These are phyloP conservation scores for Onychostruthus taczanowskii DNA, from an alignment of 2,113 vertebrate species.

Conservation along the genomic window DNA sequence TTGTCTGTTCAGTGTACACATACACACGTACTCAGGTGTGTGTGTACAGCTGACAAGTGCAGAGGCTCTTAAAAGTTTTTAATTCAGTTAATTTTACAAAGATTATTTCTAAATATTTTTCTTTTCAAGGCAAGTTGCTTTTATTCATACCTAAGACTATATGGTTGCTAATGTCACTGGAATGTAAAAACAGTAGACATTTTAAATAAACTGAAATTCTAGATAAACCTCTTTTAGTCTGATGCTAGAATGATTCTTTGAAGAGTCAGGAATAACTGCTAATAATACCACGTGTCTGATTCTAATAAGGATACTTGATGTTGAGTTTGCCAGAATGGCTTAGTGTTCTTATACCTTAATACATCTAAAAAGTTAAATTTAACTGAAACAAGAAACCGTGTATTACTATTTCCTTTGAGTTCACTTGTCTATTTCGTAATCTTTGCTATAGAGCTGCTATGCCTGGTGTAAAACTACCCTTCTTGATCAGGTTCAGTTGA, in stretches of 20 bases:
- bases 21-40: neutral
- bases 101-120: rapidly evolving
- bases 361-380: neutral
- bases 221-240: neutral
- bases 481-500: neutral
- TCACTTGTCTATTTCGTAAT: neutral
- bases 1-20: neutral
- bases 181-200: neutral
- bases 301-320: neutral
- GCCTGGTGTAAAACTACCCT: neutral
- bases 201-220: neutral
- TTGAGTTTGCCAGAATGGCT: neutral
- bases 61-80: neutral
- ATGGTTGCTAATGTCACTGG: neutral
- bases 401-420: neutral
- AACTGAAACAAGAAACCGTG: neutral
- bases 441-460: neutral
- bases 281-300: neutral
- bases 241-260: neutral
- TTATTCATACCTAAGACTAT: neutral
- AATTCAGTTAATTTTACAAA: neutral
- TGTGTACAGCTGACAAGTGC: neutral
- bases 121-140: neutral
- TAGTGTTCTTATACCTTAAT: neutral
- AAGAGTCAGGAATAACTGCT: neutral